Evolutionary conservation across 2,797 vertebrate species (phyloP), one percentile per base, ranked within the genome.

Genomic region (Australoheros facetus): DNA sequence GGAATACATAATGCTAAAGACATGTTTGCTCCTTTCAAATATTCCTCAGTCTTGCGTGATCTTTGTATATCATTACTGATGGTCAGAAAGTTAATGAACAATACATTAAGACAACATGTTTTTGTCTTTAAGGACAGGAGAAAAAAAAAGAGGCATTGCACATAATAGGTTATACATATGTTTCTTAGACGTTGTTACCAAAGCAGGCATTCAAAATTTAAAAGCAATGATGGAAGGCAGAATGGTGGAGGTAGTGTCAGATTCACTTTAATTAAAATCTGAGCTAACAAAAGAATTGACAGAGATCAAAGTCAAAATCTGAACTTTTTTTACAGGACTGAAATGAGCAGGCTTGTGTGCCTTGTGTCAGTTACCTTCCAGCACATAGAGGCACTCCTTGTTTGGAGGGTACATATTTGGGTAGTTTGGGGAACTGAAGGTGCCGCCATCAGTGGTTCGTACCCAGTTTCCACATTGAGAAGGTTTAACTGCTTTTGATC

Each of bases 401-500:
- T 98, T 99, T 69, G 97, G 96, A 42, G 98, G 98, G 91, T 99
- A 99, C 4, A 91, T 93, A 19, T 97, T 95, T 1, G 97, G 98
- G 87, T 97, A 99, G 93, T 97, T 97, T 48, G 97, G 97, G 60
- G 98, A 99, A 90, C 96, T 95, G 91, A 99, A 99, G 78, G 96
- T 95, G 19, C 98, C 98, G n/a, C 98, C 98, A 9, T 98, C 97
- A 82, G 94, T 89, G 66, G 96, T 96, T 83, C 97, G 94, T 75
- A 96, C 93, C 97, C 97, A 98, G 21, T 95, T 97, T 77, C 98
- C 97, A 88, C 98, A 99, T 78, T 97, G 96, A 39, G 87, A 84
- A 2, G 89, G 81, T 37, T 76, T 82, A 3, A 74, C 75, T 39
- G 45, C 91, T 60, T 91, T 91, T 13, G 90, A 23, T 23, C 53